A percentile compares a stretch with the other conserved stretches of the same genome.
Evolutionary conservation across 2,888 invertebrate species (phyloP).

Genomic region (Cosmia trapezina): DNA sequence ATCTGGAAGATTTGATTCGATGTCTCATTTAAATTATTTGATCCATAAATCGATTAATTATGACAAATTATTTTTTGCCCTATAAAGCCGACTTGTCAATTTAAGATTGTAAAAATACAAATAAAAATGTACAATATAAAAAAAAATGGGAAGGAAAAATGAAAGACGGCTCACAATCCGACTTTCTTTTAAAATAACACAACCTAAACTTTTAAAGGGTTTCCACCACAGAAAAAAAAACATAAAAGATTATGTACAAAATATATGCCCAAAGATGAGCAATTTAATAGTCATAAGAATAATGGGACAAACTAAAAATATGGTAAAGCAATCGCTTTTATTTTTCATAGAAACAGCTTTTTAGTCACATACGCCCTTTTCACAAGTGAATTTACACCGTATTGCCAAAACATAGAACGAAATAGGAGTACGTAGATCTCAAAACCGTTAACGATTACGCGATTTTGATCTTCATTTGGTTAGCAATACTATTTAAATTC

Average conservation of each 20-base stretch:
- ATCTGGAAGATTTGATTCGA: slow-evolving; percentile 46
- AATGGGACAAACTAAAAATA: slow-evolving; percentile 3
- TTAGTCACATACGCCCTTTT: neutral
- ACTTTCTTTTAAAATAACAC: slow-evolving; percentile 26
- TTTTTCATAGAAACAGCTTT: slow-evolving; percentile 2
- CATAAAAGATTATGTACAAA: slow-evolving; percentile 22
- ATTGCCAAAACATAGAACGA: accelerated
- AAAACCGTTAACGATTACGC: too few species aligned
- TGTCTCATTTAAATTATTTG: slow-evolving; percentile 12
- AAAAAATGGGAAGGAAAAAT: slow-evolving; percentile 1
- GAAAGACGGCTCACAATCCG: slow-evolving; percentile 5
- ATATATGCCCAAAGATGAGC: slow-evolving; percentile 1
- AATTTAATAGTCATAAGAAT: slow-evolving; percentile 13
- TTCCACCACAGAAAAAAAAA: slow-evolving; percentile 19
- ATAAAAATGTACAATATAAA: neutral
- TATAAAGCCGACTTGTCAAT: slow-evolving; percentile 1
- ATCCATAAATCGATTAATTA: neutral
- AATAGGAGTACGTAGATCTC: neutral
- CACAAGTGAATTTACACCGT: neutral
- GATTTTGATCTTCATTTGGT: neutral
- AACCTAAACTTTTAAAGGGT: slow-evolving; percentile 21
- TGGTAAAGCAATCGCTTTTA: neutral
- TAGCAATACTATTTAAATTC: neutral
- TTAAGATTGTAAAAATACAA: neutral
- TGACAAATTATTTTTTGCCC: neutral